Conservation (phyloP, 2,888 invertebrate genomes). For the Coleophora deauratella region DNA sequence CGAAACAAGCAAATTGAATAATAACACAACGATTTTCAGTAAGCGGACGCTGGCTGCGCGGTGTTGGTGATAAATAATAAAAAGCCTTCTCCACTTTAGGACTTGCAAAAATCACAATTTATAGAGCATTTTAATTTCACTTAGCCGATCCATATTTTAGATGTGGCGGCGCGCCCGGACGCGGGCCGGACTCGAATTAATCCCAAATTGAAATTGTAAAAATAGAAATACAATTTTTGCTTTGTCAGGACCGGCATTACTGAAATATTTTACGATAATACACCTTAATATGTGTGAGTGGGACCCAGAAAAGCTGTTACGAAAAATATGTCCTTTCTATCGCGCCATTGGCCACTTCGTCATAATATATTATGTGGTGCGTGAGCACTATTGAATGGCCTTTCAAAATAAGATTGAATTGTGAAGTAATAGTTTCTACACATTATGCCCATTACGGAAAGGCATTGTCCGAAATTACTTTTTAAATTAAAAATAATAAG, state of each 20-base stretch:
- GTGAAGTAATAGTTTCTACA: too few relatives aligned
- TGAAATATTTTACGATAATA: constrained; percentile 57
- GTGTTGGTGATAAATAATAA: constrained; percentile 69
- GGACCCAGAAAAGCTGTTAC: constrained; percentile 23
- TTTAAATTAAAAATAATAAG: too few relatives aligned
- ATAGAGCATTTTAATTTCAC: constrained; percentile 75
- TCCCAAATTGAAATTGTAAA: constrained; percentile 75
- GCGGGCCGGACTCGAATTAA: constrained; percentile 68
- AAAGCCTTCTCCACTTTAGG: constrained; percentile 74
- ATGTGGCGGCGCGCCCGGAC: constrained; percentile 68
- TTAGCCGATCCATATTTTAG: constrained; percentile 75
- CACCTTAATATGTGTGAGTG: constrained; percentile 47
- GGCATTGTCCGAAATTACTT: too few relatives aligned
- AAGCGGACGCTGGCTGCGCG: constrained; percentile 58
- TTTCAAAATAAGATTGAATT: neutral
- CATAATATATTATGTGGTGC: constrained; percentile 1
- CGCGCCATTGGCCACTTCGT: constrained; percentile 1
- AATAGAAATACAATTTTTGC: constrained; percentile 74
- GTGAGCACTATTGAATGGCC: constrained; percentile 2
- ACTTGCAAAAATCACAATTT: constrained; percentile 75
- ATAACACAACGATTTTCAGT: constrained; percentile 66
- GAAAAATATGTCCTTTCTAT: constrained; percentile 8
- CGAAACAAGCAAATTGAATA: constrained; percentile 67
- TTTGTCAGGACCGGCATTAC: constrained; percentile 51
- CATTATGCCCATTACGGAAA: too few relatives aligned